Evolutionary conservation across 1,140 invertebrate genomes (phyloP).

Genomic region (Hylaeus anthracinus): DNA sequence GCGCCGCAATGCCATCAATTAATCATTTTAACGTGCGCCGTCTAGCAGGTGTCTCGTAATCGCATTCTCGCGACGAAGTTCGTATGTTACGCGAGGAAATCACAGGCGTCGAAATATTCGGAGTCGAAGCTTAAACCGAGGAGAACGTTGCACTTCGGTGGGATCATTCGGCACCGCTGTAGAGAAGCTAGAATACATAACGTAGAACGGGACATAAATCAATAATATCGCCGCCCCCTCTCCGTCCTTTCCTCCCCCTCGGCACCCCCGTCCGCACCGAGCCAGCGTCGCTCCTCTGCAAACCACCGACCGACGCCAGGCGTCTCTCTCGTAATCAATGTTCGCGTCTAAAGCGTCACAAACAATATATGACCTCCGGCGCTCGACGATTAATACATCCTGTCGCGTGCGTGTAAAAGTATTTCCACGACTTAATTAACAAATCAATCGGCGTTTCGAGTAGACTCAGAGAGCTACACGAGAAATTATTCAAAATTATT

Average conservation of each 20-base stretch:
- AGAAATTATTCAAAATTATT: constrained; percentile 14
- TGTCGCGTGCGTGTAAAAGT: constrained; percentile 29
- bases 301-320: constrained; percentile 65
- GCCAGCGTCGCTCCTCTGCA: constrained; percentile 65
- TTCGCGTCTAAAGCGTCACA: constrained; percentile 72
- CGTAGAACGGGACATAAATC: constrained; percentile 78
- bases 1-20: too few species aligned
- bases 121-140: constrained; percentile 31
- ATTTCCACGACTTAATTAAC: constrained; percentile 46
- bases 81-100: neutral
- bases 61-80: neutral
- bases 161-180: constrained; percentile 69
- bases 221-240: constrained; percentile 77
- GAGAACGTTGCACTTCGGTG: constrained; percentile 56
- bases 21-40: too few species aligned
- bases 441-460: constrained; percentile 20
- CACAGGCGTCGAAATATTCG: constrained; percentile 1
- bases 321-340: constrained; percentile 79
- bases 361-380: constrained; percentile 55
- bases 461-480: too few species aligned
- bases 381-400: constrained; percentile 51
- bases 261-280: constrained; percentile 38
- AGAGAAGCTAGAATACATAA: constrained; percentile 74
- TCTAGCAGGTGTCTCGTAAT: neutral
- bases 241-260: constrained; percentile 62